These are phyloP conservation scores for Gila orcuttii DNA, from an alignment of 2,113 vertebrate species.

Conservation along the genomic window DNA sequence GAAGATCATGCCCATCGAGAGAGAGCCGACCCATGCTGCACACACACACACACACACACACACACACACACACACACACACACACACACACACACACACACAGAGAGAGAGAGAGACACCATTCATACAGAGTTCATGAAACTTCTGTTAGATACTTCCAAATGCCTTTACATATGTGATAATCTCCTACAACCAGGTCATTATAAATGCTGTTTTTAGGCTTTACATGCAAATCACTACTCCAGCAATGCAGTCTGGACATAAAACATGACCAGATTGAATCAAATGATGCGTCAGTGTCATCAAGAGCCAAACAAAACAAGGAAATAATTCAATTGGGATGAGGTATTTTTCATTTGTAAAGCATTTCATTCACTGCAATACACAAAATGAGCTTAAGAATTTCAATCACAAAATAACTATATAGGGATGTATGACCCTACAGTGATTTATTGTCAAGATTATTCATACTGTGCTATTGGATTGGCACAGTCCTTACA, in stretches of 20 bases:
- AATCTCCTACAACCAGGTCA: background rate
- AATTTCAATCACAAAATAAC: background rate
- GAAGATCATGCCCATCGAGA: constrained; percentile 99
- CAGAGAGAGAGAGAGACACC: background rate
- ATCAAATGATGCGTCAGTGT: background rate
- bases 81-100: background rate
- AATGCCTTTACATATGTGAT: background rate
- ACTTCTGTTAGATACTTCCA: background rate
- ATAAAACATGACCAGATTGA: background rate
- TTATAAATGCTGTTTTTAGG: background rate
- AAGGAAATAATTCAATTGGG: background rate
- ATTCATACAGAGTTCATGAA: background rate
- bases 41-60: constrained; percentile 24
- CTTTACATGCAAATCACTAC: background rate
- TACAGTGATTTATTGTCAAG: background rate
- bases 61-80: background rate
- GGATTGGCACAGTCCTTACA: background rate
- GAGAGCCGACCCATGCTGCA: constrained; percentile 91
- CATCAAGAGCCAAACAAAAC: background rate
- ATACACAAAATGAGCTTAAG: background rate
- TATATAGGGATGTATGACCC: background rate
- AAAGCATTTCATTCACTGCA: background rate
- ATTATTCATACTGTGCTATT: background rate
- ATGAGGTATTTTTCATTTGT: background rate
- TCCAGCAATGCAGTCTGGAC: background rate